A percentile compares a stretch with the other conserved stretches of the same genome.
Evolutionary conservation across 2,113 vertebrate genomes (phyloP).

Genomic region (Tachuris rubrigastra): DNA sequence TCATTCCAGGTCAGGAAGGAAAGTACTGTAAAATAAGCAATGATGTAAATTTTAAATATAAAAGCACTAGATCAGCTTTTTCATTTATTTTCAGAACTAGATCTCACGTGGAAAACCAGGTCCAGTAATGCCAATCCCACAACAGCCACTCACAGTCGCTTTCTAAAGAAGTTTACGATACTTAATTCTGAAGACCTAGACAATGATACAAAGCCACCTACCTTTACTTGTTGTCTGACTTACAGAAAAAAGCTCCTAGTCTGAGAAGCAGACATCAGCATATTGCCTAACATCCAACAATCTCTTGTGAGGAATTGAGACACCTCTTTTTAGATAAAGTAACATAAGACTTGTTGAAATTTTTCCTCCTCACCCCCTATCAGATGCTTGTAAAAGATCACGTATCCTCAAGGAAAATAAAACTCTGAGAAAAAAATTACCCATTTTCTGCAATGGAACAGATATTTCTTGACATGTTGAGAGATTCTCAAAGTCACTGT

Average conservation of each 20-base stretch:
- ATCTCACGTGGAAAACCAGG: neutral
- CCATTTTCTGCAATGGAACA: neutral
- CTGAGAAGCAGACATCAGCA: neutral
- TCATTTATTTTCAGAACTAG: neutral
- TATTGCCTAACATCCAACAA: neutral
- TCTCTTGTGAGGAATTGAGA: neutral
- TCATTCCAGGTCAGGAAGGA: neutral
- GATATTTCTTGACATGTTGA: neutral
- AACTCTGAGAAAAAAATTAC: neutral
- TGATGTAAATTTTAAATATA: neutral
- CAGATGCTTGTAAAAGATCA: neutral
- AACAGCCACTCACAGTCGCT: accelerated
- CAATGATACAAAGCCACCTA: neutral
- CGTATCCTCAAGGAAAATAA: neutral
- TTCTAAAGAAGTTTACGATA: neutral
- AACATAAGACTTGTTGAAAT: neutral
- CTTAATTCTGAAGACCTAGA: neutral
- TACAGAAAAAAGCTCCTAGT: neutral
- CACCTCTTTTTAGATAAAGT: neutral
- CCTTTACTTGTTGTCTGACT: neutral
- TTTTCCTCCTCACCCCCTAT: neutral
- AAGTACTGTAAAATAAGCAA: neutral
- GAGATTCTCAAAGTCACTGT: neutral
- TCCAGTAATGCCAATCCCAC: neutral
- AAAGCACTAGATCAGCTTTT: neutral